Base-by-base conservation (phyloP, 2,888 invertebrate species). In the Philereme transversata region DNA sequence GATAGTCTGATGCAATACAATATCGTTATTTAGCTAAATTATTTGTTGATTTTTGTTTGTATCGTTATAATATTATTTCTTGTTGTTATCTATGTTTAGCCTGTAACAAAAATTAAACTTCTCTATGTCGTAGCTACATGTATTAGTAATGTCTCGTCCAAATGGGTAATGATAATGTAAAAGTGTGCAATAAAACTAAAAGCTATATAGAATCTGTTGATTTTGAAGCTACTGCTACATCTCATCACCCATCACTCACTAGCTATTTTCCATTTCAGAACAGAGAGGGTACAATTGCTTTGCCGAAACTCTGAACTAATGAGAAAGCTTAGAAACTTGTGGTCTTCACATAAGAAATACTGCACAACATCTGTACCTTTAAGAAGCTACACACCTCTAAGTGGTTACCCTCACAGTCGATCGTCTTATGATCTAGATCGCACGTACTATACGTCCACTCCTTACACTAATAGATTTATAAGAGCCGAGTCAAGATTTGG, bases 311-410 rank as follows among this genome's bases (percentile, higher is more conserved):
- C 88, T 75, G 93, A 94, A 75, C 90, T 95, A 78, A 93, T 94
- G 92, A 89, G 91, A 83, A 94, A 94, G 83, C 91, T 94, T 73
- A 91, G 93, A 79, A 92, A 89, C 71, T 83, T 95, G 66, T 94
- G 94, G 94, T 91, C 87, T 78, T 93, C 93, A 80, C 93, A 94
- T 88, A 94, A 94, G 82, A 93, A 94, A 73, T 92, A 92, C 80
- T 92, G 92, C 88, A 92, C 90, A 9, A 88, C 86, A 69, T 79
- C 83, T 48, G 78, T 87, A 70, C 87, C 86, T 52, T 82, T 78
- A 63, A 75, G 89, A 75, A 88, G 86, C 66, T 87, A 87, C 74
- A 86, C 90, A 5, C 91, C 90, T 51, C 62, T 88, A 57, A 91
- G 90, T 68, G 89, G 90, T 57, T 92, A 92, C 38, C 90, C 92